Conservation (phyloP, 35 echinoderm and acorn worm genomes). For the Antedon bifida region DNA sequence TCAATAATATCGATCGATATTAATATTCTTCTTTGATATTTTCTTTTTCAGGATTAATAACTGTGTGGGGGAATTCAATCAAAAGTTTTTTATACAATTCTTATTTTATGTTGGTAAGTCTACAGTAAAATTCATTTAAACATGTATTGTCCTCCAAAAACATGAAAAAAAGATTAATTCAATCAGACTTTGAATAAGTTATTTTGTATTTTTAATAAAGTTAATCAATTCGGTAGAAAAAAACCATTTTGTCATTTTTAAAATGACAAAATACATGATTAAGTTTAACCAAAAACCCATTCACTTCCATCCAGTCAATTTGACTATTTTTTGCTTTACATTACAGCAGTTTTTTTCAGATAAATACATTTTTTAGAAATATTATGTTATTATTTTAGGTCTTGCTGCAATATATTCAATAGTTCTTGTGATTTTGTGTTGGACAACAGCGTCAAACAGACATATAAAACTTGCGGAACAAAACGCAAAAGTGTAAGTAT, state of each 20-base stretch:
- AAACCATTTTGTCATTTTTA: too few species aligned
- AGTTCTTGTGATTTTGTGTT: slow-evolving; percentile 42
- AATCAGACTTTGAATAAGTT: too few species aligned
- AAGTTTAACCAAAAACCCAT: too few species aligned
- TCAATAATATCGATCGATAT: neutral
- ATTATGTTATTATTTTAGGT: slow-evolving; percentile 29
- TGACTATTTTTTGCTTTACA: too few species aligned
- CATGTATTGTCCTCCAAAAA: too few species aligned
- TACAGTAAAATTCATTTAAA: neutral
- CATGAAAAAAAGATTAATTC: too few species aligned
- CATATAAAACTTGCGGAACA: slow-evolving; percentile 41
- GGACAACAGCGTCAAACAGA: slow-evolving; percentile 41
- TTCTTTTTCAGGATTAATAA: slow-evolving; percentile 81
- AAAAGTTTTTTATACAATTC: slow-evolving; percentile 97
- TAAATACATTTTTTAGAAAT: too few species aligned
- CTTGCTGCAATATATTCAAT: slow-evolving; percentile 58
- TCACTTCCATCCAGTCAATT: too few species aligned
- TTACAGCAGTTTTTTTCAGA: too few species aligned
- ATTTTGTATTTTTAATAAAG: too few species aligned
- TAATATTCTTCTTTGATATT: slow-evolving; percentile 8
- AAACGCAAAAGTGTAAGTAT: slow-evolving; percentile 78
- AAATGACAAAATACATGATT: too few species aligned
- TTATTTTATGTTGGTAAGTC: slow-evolving; percentile 98
- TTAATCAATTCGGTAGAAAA: too few species aligned
- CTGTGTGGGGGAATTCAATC: slow-evolving; percentile 98